These are phyloP conservation scores for Latheticus oryzae DNA, from an alignment of 2,888 invertebrate species.

Conservation along the genomic window DNA sequence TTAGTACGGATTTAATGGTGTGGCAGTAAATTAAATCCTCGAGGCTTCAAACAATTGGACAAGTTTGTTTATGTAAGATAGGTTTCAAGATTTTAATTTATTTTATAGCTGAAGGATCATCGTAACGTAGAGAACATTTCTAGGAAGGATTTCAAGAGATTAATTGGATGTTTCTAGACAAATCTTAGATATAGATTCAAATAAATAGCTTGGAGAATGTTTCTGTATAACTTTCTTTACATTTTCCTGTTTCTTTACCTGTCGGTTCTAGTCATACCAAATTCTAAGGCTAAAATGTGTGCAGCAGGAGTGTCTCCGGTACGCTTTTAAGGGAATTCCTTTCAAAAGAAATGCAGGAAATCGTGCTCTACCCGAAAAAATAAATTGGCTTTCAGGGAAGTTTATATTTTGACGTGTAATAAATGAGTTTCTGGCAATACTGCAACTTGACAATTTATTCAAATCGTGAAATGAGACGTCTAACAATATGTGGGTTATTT, in stretches of 20 bases:
- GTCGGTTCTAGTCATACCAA: constrained; percentile 20
- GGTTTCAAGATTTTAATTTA: no score
- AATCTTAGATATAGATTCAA: no score
- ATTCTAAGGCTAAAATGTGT: constrained; percentile 31
- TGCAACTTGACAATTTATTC: constrained; percentile 29
- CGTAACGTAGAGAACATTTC: no score
- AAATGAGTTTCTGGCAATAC: constrained; percentile 32
- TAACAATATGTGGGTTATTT: no score
- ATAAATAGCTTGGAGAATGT: no score
- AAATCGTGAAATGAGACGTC: constrained; percentile 15
- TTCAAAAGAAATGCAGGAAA: constrained; percentile 31
- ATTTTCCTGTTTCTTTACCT: constrained; percentile 24
- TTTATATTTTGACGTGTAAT: constrained; percentile 39
- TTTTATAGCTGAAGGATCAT: no score
- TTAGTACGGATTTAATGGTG: constrained; percentile 25
- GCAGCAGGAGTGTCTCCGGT: constrained; percentile 28
- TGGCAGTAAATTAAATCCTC: constrained; percentile 34
- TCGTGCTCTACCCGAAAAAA: constrained; percentile 28
- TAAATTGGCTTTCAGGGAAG: constrained; percentile 34
- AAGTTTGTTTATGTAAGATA: constrained; percentile 33
- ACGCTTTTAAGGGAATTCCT: constrained; percentile 30
- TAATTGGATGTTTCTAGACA: no score
- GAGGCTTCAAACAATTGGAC: constrained; percentile 23
- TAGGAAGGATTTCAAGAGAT: no score
- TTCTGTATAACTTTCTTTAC: no score